Conservation (phyloP, 2,113 vertebrate genomes). For the Seriola quinqueradiata region DNA sequence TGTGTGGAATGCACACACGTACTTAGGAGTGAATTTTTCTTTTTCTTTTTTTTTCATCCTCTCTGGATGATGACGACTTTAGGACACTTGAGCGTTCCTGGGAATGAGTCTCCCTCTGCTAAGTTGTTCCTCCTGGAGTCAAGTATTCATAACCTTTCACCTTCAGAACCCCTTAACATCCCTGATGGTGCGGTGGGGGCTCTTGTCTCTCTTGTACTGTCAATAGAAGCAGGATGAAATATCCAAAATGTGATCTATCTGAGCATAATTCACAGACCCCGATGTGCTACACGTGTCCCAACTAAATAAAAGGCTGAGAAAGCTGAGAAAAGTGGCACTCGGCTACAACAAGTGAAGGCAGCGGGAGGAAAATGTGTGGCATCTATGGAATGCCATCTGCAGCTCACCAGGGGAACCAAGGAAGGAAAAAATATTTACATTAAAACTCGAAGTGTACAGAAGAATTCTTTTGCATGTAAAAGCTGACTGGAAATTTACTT, state of each 20-base stretch:
- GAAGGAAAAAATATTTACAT: constrained; percentile 71
- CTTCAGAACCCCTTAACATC: constrained; percentile 33
- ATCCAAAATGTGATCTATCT: constrained; percentile 43
- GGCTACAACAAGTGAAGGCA: constrained; percentile 72
- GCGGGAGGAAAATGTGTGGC: constrained; percentile 69
- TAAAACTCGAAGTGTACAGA: constrained; percentile 49
- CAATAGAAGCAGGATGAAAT: constrained; percentile 17
- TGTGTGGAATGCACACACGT: constrained; percentile 64
- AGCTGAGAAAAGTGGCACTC: constrained; percentile 76
- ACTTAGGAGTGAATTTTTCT: neutral
- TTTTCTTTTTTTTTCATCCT: constrained; percentile 34
- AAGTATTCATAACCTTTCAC: constrained; percentile 65
- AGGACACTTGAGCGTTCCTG: constrained; percentile 21
- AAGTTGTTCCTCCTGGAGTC: constrained; percentile 25
- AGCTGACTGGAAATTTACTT: neutral
- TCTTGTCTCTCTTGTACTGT: constrained; percentile 15
- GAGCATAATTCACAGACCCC: constrained; percentile 36
- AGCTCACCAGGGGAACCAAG: constrained; percentile 48
- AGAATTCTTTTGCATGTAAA: neutral
- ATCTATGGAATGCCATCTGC: constrained; percentile 76
- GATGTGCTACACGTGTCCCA: constrained; percentile 51
- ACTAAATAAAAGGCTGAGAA: constrained; percentile 28
- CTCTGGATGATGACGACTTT: constrained; percentile 18
- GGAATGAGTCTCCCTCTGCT: constrained; percentile 39
- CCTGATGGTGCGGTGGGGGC: constrained; percentile 21